Percentiles rank a stretch among this genome's conserved stretches.
Conservation (phyloP, 2,113 vertebrate genomes). For the Martes martes region DNA sequence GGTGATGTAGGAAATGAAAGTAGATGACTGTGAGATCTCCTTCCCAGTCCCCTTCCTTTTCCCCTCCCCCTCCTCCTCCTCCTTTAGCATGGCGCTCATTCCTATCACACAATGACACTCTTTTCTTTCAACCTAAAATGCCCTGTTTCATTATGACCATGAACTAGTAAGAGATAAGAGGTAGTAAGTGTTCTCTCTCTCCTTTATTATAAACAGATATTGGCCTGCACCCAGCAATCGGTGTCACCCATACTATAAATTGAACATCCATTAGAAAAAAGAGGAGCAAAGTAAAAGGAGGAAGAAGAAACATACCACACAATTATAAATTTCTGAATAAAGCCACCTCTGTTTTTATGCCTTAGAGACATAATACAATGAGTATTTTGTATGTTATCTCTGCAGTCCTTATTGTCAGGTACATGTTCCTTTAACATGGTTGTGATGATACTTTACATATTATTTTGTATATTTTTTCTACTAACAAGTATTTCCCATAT, state of each 20-base stretch:
- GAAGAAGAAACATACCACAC: background rate
- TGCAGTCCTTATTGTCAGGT: background rate
- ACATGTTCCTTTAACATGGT: background rate
- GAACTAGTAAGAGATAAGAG: background rate
- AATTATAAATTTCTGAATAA: background rate
- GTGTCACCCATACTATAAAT: background rate
- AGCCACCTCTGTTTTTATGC: background rate
- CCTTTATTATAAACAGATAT: background rate
- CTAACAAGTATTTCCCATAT: background rate
- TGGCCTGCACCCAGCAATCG: background rate
- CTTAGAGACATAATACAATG: background rate
- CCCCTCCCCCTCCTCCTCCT: background rate
- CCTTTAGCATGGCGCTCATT: background rate
- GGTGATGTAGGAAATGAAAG: background rate
- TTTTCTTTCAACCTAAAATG: background rate
- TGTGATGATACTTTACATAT: background rate
- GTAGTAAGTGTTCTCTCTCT: background rate
- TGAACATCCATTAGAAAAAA: background rate
- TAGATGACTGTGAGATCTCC: background rate
- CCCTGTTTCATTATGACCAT: background rate
- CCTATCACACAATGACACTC: background rate
- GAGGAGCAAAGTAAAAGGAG: background rate
- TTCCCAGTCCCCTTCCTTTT: background rate
- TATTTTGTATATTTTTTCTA: background rate
- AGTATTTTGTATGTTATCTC: background rate